phyloP scores from a whole-genome alignment of 1,140 invertebrate species.

The Pseudoatta argentina region DNA sequence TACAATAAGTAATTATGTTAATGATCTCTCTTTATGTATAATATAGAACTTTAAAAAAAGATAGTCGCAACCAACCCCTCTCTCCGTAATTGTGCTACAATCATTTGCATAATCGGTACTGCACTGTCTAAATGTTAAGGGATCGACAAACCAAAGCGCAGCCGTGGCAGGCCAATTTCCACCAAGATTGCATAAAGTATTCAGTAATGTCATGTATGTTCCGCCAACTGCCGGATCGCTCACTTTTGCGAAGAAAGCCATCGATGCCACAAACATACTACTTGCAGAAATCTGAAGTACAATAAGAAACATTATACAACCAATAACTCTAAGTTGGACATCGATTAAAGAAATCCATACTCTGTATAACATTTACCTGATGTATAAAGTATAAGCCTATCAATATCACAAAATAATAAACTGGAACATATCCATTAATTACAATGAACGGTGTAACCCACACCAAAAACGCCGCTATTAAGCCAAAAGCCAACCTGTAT shows the following conservation, averaged over 20 bases:
- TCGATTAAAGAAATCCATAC: neutral
- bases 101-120: constrained; percentile 85
- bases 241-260: constrained; percentile 94
- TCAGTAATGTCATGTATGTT: constrained; percentile 99
- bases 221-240: constrained; percentile 98
- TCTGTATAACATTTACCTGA: constrained; percentile 89
- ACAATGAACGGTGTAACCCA: constrained; percentile 93
- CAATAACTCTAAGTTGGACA: neutral
- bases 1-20: neutral
- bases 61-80: constrained; percentile 84
- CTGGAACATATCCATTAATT: constrained; percentile 89
- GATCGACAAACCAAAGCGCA: constrained; percentile 96
- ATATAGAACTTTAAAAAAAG: constrained; percentile 19
- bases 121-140: constrained; percentile 93
- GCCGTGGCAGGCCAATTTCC: constrained; percentile 98
- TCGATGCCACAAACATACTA: constrained; percentile 93
- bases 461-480: constrained; percentile 94
- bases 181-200: constrained; percentile 98
- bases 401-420: constrained; percentile 93
- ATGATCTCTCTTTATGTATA: neutral
- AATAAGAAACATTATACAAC: neutral
- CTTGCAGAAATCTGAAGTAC: constrained; percentile 88
- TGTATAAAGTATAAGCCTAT: constrained; percentile 94
- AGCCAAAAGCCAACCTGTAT: constrained; percentile 92
- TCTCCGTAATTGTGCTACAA: constrained; percentile 86